Conservation (phyloP, 2,888 invertebrate species). For the Lacanobia wlatinum region DNA sequence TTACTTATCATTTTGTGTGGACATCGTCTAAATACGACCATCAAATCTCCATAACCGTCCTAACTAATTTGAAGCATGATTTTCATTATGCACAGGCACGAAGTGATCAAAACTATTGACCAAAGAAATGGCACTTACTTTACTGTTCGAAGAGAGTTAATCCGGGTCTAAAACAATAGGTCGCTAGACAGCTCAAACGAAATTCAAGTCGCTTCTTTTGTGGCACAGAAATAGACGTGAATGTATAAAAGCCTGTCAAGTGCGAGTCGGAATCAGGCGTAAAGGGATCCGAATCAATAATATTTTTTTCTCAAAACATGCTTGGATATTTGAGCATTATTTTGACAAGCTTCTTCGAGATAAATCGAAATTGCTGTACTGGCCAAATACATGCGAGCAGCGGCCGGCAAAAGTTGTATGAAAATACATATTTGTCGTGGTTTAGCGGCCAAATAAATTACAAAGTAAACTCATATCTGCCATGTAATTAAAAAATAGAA, state of each 20-base stretch:
- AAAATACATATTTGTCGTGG: no score
- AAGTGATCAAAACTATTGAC: conserved; percentile 7
- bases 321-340: no score
- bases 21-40: neutral
- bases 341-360: no score
- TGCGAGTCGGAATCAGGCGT: no score
- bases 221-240: neutral
- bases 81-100: neutral
- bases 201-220: neutral
- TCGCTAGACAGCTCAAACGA: neutral
- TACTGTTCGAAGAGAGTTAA: conserved; percentile 13
- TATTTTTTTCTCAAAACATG: no score
- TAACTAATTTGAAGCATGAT: neutral
- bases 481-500: no score
- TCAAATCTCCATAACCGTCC: neutral
- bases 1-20: neutral
- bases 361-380: no score
- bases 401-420: no score
- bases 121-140: neutral
- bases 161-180: conserved; percentile 10
- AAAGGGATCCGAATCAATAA: no score
- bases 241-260: neutral
- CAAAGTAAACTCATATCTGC: no score
- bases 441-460: no score
- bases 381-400: no score